phyloP scores from a whole-genome alignment of 2,113 vertebrate genomes.

The Lipophrys pholis region DNA sequence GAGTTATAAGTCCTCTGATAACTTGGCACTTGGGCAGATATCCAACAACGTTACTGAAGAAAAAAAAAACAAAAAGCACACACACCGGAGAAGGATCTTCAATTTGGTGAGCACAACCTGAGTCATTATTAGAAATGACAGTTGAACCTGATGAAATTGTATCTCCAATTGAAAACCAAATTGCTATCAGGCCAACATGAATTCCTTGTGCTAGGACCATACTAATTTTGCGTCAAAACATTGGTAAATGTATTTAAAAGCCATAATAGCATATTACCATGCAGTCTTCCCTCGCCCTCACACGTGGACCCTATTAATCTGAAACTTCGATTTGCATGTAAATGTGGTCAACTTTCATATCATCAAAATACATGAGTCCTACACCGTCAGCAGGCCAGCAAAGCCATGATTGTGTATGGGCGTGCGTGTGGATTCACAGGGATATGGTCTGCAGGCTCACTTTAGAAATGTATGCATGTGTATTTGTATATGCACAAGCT shows the following conservation, averaged over 20 bases:
- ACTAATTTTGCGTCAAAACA: slow-evolving; percentile 95
- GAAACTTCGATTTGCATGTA: slow-evolving; percentile 99
- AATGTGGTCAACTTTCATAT: slow-evolving; percentile 99
- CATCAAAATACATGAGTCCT: slow-evolving; percentile 99
- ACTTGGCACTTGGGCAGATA: slow-evolving; percentile 85
- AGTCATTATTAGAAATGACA: slow-evolving; percentile 99
- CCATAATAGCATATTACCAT: slow-evolving; percentile 97
- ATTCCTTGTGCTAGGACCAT: slow-evolving; percentile 94
- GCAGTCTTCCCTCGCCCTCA: slow-evolving; percentile 87
- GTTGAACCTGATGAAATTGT: slow-evolving; percentile 99
- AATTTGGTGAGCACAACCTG: slow-evolving; percentile 93
- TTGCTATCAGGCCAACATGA: slow-evolving; percentile 99
- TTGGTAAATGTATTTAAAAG: slow-evolving; percentile 99
- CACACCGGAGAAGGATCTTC: slow-evolving; percentile 85
- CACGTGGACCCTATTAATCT: slow-evolving; percentile 97
- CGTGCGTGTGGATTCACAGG: slow-evolving; percentile 38
- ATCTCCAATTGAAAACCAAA: slow-evolving; percentile 99
- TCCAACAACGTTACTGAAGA: slow-evolving; percentile 74
- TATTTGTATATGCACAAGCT: slow-evolving; percentile 44
- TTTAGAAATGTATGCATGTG: slow-evolving; percentile 36
- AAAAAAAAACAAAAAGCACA: slow-evolving; percentile 43
- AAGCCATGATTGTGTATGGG: slow-evolving; percentile 40
- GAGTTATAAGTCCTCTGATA: slow-evolving; percentile 71
- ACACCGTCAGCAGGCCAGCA: slow-evolving; percentile 52
- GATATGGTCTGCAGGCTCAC: slow-evolving; percentile 25